These are phyloP conservation scores for Clusia tigrina DNA, from an alignment of 2,888 invertebrate species.

Conservation along the genomic window DNA sequence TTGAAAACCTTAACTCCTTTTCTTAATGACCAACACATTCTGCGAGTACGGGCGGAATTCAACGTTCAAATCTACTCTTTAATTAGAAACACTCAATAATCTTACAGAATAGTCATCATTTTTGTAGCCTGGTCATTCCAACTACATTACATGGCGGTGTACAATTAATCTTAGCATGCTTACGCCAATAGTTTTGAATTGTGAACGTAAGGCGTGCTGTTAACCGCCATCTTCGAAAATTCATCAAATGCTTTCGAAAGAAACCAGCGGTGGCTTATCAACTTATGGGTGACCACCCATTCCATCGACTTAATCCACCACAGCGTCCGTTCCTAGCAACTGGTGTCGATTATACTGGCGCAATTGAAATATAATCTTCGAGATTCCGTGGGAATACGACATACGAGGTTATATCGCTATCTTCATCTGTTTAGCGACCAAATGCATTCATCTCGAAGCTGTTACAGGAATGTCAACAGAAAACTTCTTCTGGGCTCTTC, in stretches of 20 bases:
- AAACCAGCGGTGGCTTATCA: background rate
- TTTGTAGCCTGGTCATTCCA: too few species aligned
- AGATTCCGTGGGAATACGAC: background rate
- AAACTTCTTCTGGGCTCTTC: background rate
- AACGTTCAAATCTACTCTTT: too few species aligned
- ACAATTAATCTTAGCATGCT: too few species aligned
- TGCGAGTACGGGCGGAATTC: too few species aligned
- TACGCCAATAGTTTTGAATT: too few species aligned
- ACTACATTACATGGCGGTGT: too few species aligned
- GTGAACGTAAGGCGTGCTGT: too few species aligned
- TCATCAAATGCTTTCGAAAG: background rate
- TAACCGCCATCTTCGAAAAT: too few species aligned
- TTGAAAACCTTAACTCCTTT: too few species aligned
- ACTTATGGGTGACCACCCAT: background rate
- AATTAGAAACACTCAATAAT: too few species aligned
- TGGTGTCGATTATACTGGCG: background rate
- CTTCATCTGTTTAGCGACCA: background rate
- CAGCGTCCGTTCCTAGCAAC: background rate
- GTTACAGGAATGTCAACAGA: background rate
- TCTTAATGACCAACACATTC: too few species aligned
- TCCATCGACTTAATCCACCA: background rate
- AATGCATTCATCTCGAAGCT: background rate
- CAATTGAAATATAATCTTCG: background rate
- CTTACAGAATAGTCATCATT: too few species aligned
- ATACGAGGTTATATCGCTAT: slow-evolving; percentile 4